Conservation (phyloP, 2,888 invertebrate genomes). For the Gryllus longicercus region DNA sequence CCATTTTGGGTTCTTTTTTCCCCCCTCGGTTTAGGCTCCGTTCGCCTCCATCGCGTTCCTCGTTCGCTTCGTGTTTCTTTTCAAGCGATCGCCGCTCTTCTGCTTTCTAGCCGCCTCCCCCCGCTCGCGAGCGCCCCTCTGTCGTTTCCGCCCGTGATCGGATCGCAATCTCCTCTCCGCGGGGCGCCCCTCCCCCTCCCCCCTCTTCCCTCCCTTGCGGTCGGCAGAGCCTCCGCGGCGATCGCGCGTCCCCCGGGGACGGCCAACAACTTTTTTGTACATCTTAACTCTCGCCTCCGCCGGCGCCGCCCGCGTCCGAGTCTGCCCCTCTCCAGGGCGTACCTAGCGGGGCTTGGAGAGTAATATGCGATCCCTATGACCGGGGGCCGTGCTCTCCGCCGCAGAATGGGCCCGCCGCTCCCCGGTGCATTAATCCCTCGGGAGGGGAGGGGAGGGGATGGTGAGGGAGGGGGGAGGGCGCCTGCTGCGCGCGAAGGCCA, state of each 20-base stretch:
- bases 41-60: no score
- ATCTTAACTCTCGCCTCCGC: neutral
- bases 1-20: no score
- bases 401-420: neutral
- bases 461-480: neutral
- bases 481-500: neutral
- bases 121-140: neutral
- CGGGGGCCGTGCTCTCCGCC: neutral
- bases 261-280: neutral
- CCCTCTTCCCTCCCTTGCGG: neutral
- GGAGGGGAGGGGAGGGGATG: neutral
- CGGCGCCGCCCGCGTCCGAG: no score
- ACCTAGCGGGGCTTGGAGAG: neutral
- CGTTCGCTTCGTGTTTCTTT: neutral
- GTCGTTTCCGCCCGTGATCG: neutral
- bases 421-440: neutral
- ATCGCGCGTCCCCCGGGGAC: neutral
- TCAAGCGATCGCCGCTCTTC: neutral
- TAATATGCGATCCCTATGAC: constrained; percentile 1
- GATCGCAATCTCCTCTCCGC: neutral
- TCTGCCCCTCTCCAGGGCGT: no score
- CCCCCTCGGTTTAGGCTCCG: no score
- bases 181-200: neutral
- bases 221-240: neutral
- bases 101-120: neutral